Evolutionary conservation across 2,113 vertebrate species (phyloP), one percentile per base, ranked within the genome.

Genomic region (Scortum barcoo): DNA sequence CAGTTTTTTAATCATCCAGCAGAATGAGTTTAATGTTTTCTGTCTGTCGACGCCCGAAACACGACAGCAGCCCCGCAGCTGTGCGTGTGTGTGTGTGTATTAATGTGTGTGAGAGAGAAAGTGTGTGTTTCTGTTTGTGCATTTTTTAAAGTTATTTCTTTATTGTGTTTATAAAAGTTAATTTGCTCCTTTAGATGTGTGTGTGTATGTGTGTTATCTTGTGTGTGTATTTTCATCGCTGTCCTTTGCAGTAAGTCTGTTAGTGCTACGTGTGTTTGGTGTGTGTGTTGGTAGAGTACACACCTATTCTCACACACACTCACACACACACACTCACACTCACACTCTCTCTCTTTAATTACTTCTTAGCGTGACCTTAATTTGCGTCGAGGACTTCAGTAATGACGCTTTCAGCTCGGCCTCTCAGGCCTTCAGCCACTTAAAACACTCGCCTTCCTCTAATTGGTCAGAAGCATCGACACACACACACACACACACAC

Each of bases 1-100:
- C 92, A 88, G 82, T 93, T 84, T 92, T 93, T 92, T 95, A 94
- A 95, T 95, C 93, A 93, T 89, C 91, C 92, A 90, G 80, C 85
- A 86, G 80, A 87, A 96, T 91, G 93, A 92, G 93, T 93, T 92
- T 93, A 95, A 94, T 93, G 92, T 93, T 94, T 92, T 89, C 48
- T 90, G 90, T 89, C 48, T 90, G 90, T 91, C 91, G 63, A 89
- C 74, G 20, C 78, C 63, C 82, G 77, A 60, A 85, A 86, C 86
- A 89, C 2, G 42, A 80, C 81, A 30, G 78, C 82, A 94, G 96
- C 95, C 95, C 96, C 91, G 91, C 84, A 96, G 95, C 83, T 83
- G 7, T 81, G 85, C 84, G 92, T 93, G 81, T 92, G 79, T 75
- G 30, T 65, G n/a, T 79, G 63, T 83, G 57, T 83, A 65, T 76